Conservation (phyloP, 2,797 vertebrate species). For the Smutsia gigantea region DNA sequence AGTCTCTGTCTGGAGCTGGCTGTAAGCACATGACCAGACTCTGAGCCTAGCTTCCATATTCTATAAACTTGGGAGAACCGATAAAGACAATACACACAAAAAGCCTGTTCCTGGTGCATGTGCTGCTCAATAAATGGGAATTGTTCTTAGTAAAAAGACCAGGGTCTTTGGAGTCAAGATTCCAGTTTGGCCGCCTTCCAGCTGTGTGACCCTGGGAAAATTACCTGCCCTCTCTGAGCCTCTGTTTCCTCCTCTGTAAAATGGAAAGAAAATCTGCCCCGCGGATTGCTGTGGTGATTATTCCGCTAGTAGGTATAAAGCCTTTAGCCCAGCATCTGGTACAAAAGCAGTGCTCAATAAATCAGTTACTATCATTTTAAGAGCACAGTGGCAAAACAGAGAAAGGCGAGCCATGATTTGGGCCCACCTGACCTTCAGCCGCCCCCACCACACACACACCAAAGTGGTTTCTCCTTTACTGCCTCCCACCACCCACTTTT, state of each 20-base stretch:
- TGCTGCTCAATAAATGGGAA: not conserved
- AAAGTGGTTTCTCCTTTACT: not conserved
- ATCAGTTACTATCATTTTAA: not conserved
- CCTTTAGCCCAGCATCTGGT: not conserved
- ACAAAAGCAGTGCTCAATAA: not conserved
- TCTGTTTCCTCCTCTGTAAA: not conserved
- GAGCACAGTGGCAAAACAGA: not conserved
- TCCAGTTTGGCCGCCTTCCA: not conserved
- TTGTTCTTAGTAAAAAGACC: not conserved
- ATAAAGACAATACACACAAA: not conserved
- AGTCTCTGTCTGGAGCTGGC: too few species aligned
- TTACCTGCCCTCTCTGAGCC: not conserved
- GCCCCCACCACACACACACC: too few species aligned
- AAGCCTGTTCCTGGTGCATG: rapidly evolving
- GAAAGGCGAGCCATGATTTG: not conserved
- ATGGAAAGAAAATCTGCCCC: not conserved
- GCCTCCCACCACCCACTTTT: not conserved
- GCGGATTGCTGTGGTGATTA: not conserved
- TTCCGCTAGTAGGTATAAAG: not conserved
- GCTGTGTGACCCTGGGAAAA: too few species aligned
- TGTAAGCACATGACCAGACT: not conserved
- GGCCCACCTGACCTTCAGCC: not conserved
- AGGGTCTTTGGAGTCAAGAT: not conserved
- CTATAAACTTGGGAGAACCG: not conserved
- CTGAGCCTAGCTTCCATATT: not conserved